Evolutionary conservation across 2,797 vertebrate genomes (phyloP).

Genomic region (Pseudomugil gertrudae): DNA sequence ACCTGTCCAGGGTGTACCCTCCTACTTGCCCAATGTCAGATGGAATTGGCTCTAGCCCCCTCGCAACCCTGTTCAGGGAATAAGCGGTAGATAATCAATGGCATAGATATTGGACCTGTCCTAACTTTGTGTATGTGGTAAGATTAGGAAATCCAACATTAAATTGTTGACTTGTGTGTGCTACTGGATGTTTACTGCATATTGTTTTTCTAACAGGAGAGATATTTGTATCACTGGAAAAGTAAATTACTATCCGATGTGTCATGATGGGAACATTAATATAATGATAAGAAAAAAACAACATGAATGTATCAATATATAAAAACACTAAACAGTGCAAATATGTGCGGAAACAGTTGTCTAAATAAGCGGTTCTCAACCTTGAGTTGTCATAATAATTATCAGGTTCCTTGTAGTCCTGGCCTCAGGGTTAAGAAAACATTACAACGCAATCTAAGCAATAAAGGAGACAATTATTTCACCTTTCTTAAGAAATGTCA

Average conservation of each 20-base stretch:
- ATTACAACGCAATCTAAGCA: neutral
- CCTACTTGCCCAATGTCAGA: no score
- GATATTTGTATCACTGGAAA: neutral
- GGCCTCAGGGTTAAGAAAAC: neutral
- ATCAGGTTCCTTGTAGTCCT: neutral
- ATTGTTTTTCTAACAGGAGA: neutral
- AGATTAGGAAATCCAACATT: slow-evolving; percentile 13
- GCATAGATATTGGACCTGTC: no score
- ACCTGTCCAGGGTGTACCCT: no score
- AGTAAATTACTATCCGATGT: neutral
- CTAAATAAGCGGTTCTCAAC: neutral
- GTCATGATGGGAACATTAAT: neutral
- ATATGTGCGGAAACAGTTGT: neutral
- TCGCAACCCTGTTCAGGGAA: no score
- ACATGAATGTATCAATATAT: neutral
- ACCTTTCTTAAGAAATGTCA: slow-evolving; percentile 1
- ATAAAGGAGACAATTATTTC: neutral
- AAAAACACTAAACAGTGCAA: neutral
- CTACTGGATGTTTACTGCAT: no score
- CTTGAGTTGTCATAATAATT: neutral
- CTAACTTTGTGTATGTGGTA: no score
- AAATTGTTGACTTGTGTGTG: neutral
- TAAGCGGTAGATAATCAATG: no score
- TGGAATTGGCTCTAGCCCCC: no score
- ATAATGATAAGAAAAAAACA: no score